Base-by-base conservation (phyloP, 2,797 vertebrate genomes). In the Gallinago solitaria region DNA sequence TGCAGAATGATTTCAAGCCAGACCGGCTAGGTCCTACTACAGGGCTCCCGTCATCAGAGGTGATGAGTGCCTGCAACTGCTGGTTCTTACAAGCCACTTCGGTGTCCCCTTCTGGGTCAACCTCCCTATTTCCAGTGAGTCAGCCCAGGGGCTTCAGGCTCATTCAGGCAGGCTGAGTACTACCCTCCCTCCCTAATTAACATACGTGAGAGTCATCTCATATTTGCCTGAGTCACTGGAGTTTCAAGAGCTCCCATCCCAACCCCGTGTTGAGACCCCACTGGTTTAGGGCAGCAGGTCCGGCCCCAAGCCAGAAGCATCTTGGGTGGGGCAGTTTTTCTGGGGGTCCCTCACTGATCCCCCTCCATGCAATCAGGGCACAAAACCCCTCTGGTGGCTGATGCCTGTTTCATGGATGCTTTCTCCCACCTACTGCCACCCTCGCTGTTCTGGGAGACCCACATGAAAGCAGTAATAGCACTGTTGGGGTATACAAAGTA, bases 391-490 rank as follows among this genome's bases (percentile, higher is more conserved):
- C 25, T 0, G 1, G 43, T 37, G 41, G 65, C 57, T 63, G 74
- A 64, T 67, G 70, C 32, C 76, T 90, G 47, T 47, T 92, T 83
- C 33, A 30, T 3, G 27, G 77, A 53, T 6, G 1, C 63, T 93
- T 59, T 74, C 63, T 82, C 51, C 80, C 91, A 77, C 89, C 70
- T 74, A 67, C 47, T 0, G 2, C 87, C 60, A 0, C 83, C 90
- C 91, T 93, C 24, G 0, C 47, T 6, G 1, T 87, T 93, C 61
- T 63, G 5, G 4, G 70, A 88, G 95, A 87, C 77, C 94, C 86
- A 78, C 91, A 92, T 77, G 75, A 87, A 92, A 96, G 95, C 91
- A 80, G 83, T 70, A 90, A 83, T 47, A 94, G 88, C 83, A 69
- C 60, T 71, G 53, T 37, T 0, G 10, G 93, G 94, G 93, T 87